These are phyloP conservation scores for Cephus pulcher DNA, from an alignment of 2,888 invertebrate genomes.

Conservation along the genomic window DNA sequence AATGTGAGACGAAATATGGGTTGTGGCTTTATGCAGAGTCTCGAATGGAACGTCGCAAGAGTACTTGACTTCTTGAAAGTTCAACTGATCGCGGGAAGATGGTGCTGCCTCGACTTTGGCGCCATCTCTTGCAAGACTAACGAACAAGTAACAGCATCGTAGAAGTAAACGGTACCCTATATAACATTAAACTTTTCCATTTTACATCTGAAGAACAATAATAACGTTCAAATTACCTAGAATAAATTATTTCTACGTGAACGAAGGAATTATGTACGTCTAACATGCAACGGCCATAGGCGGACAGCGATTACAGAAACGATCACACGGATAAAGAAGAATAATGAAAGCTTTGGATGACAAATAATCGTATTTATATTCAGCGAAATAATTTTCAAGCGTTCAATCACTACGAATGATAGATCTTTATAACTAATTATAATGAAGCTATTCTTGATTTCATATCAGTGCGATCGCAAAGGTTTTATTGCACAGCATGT, in stretches of 20 bases:
- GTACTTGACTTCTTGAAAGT: neutral
- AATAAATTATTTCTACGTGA: neutral
- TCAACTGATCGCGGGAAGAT: neutral
- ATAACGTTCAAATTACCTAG: neutral
- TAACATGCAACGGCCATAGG: neutral
- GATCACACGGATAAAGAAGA: neutral
- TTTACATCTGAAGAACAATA: neutral
- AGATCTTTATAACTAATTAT: neutral
- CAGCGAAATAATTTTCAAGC: neutral
- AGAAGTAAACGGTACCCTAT: neutral
- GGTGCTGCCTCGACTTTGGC: neutral
- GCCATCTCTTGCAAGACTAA: neutral
- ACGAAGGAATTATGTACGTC: neutral
- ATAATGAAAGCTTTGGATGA: neutral
- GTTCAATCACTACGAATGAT: neutral
- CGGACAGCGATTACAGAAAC: neutral
- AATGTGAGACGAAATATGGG: neutral
- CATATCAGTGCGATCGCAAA: neutral
- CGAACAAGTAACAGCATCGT: neutral
- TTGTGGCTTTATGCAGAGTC: neutral
- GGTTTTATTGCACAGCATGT: neutral
- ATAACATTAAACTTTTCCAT: neutral
- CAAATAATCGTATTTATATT: neutral
- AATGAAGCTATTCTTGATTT: neutral
- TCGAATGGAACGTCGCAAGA: neutral